These are phyloP conservation scores for Pangasius macronema DNA, from an alignment of 2,797 vertebrate genomes.

Conservation along the genomic window DNA sequence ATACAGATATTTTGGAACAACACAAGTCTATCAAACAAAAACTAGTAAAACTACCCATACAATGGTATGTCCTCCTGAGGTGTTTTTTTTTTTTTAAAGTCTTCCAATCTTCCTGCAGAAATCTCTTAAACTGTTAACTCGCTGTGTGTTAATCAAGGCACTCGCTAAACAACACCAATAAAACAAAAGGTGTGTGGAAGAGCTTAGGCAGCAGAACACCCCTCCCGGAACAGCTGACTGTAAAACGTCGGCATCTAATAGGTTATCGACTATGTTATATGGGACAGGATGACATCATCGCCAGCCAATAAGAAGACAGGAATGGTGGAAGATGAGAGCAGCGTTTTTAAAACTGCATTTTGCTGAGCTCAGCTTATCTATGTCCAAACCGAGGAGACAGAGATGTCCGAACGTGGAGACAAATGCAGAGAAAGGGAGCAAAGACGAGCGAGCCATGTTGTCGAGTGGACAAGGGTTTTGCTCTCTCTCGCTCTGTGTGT, in stretches of 20 bases:
- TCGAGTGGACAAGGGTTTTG: constrained; percentile 21
- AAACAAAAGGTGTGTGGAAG: constrained; percentile 58
- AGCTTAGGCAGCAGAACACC: constrained; percentile 65
- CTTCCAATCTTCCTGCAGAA: constrained; percentile 52
- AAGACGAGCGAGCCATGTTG: neutral
- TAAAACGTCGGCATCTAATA: constrained; percentile 74
- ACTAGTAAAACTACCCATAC: neutral
- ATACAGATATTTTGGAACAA: neutral
- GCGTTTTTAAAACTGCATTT: constrained; percentile 68
- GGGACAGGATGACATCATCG: constrained; percentile 74
- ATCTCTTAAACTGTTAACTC: constrained; percentile 52
- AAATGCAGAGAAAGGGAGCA: neutral
- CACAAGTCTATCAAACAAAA: neutral
- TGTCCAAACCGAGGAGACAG: constrained; percentile 48
- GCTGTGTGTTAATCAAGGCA: constrained; percentile 60
- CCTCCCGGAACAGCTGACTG: constrained; percentile 66
- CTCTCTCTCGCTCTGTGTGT: constrained; percentile 16
- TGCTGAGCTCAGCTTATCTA: constrained; percentile 71
- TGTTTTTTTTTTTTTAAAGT: neutral
- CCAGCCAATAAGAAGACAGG: constrained; percentile 65
- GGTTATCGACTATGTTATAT: constrained; percentile 72
- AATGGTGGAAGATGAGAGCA: constrained; percentile 56
- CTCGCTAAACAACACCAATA: constrained; percentile 66
- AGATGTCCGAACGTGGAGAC: constrained; percentile 59
- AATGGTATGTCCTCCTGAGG: constrained; percentile 22